phyloP scores from a whole-genome alignment of 2,888 invertebrate genomes.

The Allolobophora icterica region DNA sequence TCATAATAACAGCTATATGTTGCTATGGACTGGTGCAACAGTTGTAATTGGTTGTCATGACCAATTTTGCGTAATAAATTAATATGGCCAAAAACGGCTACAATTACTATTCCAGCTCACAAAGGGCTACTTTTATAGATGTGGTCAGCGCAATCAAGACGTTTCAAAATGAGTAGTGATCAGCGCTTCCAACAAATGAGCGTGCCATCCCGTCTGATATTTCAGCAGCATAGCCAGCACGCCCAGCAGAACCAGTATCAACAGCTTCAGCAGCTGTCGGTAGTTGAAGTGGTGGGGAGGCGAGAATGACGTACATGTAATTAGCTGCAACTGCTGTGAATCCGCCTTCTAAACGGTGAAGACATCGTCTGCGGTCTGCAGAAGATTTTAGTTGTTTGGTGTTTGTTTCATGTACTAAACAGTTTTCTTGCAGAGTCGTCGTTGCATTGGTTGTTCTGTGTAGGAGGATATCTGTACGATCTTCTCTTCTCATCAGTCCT shows the following conservation, averaged over 20 bases:
- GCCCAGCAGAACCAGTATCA: background rate
- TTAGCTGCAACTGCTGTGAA: conserved; percentile 10
- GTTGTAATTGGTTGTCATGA: background rate
- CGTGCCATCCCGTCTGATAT: background rate
- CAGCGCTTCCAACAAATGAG: background rate
- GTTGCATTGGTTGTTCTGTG: background rate
- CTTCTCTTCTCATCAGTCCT: background rate
- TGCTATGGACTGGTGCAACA: background rate
- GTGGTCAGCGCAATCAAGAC: no score
- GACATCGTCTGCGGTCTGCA: background rate
- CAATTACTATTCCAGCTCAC: no score
- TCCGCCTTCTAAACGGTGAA: background rate
- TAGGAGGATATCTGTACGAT: background rate
- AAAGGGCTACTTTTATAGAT: no score
- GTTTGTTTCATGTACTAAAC: background rate
- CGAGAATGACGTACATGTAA: background rate
- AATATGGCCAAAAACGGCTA: background rate
- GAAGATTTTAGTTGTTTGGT: background rate
- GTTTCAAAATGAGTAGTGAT: no score
- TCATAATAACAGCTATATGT: background rate
- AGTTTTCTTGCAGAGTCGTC: background rate
- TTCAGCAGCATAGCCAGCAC: background rate
- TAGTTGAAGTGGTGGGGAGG: background rate
- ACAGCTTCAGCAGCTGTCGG: background rate
- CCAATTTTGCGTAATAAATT: background rate